Conservation (phyloP, 2,113 vertebrate genomes). For the Raja brachyura region DNA sequence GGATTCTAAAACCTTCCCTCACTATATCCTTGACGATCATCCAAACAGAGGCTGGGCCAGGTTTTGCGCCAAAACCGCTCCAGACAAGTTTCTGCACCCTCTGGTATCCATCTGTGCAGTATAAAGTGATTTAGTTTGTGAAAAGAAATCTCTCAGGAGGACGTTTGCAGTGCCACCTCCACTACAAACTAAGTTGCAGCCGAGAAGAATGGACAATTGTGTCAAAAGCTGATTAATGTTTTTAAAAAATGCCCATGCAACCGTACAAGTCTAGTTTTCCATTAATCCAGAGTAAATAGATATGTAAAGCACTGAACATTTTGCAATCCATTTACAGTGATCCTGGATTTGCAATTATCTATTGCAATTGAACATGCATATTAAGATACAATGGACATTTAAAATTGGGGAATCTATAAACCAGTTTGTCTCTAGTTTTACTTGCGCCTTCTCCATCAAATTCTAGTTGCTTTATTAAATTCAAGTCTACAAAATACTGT, state of each 20-base stretch:
- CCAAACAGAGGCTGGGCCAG: not conserved
- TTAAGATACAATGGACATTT: not conserved
- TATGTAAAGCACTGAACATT: not conserved
- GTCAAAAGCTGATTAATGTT: not conserved
- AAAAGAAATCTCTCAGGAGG: not conserved
- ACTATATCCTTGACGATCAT: not conserved
- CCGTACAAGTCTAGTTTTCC: conserved; percentile 1
- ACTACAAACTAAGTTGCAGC: not conserved
- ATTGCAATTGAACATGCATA: not conserved
- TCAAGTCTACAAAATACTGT: not conserved
- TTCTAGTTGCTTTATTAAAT: not conserved
- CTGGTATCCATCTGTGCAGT: not conserved
- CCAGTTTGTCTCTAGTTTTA: not conserved
- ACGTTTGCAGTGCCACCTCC: not conserved
- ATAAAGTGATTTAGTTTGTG: not conserved
- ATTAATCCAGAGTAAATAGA: conserved; percentile 26
- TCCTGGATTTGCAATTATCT: not conserved
- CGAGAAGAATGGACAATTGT: not conserved
- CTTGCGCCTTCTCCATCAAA: not conserved
- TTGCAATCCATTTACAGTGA: not conserved
- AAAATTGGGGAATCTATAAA: not conserved
- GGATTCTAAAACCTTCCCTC: not conserved
- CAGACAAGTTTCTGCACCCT: not conserved
- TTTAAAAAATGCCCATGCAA: not conserved
- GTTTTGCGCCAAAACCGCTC: not conserved